These are phyloP conservation scores for Athalia circularis DNA, from an alignment of 2,888 invertebrate species.

Conservation along the genomic window DNA sequence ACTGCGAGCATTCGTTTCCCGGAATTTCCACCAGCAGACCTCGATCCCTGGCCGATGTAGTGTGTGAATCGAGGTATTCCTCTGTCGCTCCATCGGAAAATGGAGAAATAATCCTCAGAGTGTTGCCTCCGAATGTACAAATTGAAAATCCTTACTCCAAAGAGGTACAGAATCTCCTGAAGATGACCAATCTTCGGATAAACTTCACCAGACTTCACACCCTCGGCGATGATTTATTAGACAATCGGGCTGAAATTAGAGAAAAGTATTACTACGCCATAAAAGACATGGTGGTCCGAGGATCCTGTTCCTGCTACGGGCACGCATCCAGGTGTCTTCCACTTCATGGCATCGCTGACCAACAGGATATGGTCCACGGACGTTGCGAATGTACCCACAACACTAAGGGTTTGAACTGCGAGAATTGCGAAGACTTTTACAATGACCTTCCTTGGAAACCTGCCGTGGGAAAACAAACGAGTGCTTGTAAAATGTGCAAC, in stretches of 20 bases:
- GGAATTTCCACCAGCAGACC: slow-evolving; percentile 83
- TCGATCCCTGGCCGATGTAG: slow-evolving; percentile 90
- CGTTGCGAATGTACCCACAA: slow-evolving; percentile 98
- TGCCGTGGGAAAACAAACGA: slow-evolving; percentile 93
- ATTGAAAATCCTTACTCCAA: slow-evolving; percentile 96
- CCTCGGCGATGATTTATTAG: slow-evolving; percentile 96
- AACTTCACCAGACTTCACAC: slow-evolving; percentile 98
- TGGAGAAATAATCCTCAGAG: slow-evolving; percentile 95
- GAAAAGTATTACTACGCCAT: slow-evolving; percentile 99
- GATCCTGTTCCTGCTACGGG: slow-evolving; percentile 99
- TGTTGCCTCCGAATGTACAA: slow-evolving; percentile 91
- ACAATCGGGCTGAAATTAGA: slow-evolving; percentile 92
- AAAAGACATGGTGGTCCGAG: slow-evolving; percentile 97
- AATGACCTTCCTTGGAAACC: slow-evolving; percentile 99
- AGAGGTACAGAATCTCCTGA: slow-evolving; percentile 96
- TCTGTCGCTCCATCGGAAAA: slow-evolving; percentile 94
- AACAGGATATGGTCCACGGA: slow-evolving; percentile 96
- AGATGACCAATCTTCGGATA: slow-evolving; percentile 97
- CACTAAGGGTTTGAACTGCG: slow-evolving; percentile 97
- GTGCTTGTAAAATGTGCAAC: slow-evolving; percentile 95
- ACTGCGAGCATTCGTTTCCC: slow-evolving; percentile 93
- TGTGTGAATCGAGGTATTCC: slow-evolving; percentile 97
- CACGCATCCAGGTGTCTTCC: slow-evolving; percentile 95
- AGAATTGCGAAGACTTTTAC: slow-evolving; percentile 96
- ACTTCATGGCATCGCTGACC: slow-evolving; percentile 83